Evolutionary conservation across 2,888 invertebrate genomes (phyloP).

Genomic region (Eueremaeus valkanovi): DNA sequence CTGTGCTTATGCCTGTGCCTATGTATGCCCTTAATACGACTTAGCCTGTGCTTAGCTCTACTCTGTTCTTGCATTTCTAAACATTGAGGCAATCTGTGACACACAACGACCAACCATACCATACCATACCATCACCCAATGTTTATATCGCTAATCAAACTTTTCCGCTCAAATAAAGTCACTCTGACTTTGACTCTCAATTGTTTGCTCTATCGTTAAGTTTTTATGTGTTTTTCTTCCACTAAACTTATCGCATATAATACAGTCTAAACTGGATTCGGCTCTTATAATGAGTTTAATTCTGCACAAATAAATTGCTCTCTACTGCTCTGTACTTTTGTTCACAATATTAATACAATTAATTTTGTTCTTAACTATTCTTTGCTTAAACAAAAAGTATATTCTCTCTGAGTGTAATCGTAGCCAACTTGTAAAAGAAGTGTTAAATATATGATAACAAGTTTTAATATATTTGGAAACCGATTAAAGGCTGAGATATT

Average conservation of each 20-base stretch:
- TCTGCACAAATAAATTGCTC: neutral
- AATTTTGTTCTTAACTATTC: no score
- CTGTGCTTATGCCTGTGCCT: neutral
- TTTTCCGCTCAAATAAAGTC: slow-evolving; percentile 19
- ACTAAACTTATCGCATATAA: neutral
- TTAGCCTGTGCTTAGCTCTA: no score
- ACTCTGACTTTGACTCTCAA: slow-evolving; percentile 14
- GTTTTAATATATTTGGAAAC: slow-evolving; percentile 20
- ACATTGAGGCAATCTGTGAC: slow-evolving; percentile 33
- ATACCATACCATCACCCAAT: neutral
- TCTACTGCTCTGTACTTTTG: no score
- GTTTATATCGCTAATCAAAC: slow-evolving; percentile 20
- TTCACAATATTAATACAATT: no score
- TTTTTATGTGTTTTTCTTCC: slow-evolving; percentile 5
- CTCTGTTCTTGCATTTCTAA: neutral
- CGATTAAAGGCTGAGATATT: slow-evolving; percentile 22
- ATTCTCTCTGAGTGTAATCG: no score
- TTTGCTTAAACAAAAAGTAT: no score
- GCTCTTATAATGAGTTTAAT: neutral
- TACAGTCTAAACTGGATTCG: neutral
- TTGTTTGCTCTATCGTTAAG: slow-evolving; percentile 30
- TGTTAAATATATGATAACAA: slow-evolving; percentile 31
- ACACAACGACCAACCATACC: neutral
- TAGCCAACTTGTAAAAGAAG: no score
- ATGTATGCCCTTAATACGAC: neutral